Evolutionary conservation across 2,797 vertebrate genomes (phyloP), one percentile per base, ranked within the genome.

Genomic region (Rhyacichthys aspro): DNA sequence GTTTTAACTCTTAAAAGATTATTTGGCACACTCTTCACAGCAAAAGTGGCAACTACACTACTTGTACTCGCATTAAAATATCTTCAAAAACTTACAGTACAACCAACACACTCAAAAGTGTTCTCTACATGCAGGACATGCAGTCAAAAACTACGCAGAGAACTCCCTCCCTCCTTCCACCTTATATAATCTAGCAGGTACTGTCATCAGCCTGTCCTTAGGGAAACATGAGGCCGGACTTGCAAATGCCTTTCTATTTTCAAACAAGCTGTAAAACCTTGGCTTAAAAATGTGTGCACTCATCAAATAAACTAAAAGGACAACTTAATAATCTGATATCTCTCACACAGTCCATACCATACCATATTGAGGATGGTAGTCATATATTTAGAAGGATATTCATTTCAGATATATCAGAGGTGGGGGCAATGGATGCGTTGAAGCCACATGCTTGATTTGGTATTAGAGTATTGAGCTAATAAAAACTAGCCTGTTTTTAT

Each of bases 211-310:
- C 54, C 16, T 66, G 64, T 54, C n/a, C n/a, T 42, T 37, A 12
- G 43, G 53, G 72, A 59, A 34, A 79, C 36, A 63, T 32, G 48
- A 70, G 33, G 49, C 37, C 34, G 47, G 50, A 36, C 49, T 58
- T 54, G 42, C 32, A 69, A 47, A 71, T 74, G 48, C 43, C 59
- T 49, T 74, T 82, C 78, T 78, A 78, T 78, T 83, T 78, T 50
- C 43, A 68, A 53, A 65, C 23, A 36, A 39, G 64, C 57, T 55
- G 18, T 28, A 39, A 16, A 49, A 63, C 63, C 37, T 63, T 44
- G 46, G 32, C 39, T 23, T 38, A 1, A 38, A 78, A 76, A 66
- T 60, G 47, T 69, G n/a, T 11, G 10, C 15, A 41, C 59, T 73
- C 65, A 81, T 74, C 70, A 76, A 79, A 73, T 74, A 64, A 74